Percentiles rank a stretch among this genome's conserved stretches.
These are phyloP conservation scores for Nomada goodeniana DNA, from an alignment of 2,888 invertebrate genomes.

Conservation along the genomic window DNA sequence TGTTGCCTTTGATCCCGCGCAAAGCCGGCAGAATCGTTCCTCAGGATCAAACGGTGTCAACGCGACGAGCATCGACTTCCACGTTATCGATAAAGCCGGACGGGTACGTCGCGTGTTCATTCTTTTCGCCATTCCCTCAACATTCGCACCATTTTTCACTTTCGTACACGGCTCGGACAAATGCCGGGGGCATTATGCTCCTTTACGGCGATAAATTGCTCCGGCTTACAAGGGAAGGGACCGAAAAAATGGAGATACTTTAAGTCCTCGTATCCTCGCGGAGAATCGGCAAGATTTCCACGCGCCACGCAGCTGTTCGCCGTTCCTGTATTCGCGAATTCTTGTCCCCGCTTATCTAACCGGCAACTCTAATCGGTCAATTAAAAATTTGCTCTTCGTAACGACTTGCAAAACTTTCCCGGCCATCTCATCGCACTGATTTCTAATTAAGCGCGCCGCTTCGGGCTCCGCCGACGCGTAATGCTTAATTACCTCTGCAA, in stretches of 20 bases:
- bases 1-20: neutral
- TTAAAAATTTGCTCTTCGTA: neutral
- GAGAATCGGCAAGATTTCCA: neutral
- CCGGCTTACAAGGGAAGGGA: constrained; percentile 5
- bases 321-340: neutral
- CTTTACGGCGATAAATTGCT: constrained; percentile 38
- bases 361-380: neutral
- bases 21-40: constrained; percentile 2
- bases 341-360: neutral
- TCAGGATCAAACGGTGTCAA: neutral
- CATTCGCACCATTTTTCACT: constrained; percentile 40
- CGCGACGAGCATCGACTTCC: neutral
- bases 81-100: constrained; percentile 29
- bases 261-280: neutral
- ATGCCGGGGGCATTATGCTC: constrained; percentile 21
- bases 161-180: constrained; percentile 1
- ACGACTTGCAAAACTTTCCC: neutral
- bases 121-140: constrained; percentile 12
- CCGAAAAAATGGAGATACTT: neutral
- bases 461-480: neutral
- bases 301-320: neutral
- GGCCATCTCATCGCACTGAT: constrained; percentile 12
- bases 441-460: constrained; percentile 32
- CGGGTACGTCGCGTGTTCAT: constrained; percentile 8
- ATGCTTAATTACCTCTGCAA: constrained; percentile 45